A percentile compares a stretch with the other conserved stretches of the same genome.
These are phyloP conservation scores for Nymphicus hollandicus DNA, from an alignment of 2,113 vertebrate genomes.

Conservation along the genomic window DNA sequence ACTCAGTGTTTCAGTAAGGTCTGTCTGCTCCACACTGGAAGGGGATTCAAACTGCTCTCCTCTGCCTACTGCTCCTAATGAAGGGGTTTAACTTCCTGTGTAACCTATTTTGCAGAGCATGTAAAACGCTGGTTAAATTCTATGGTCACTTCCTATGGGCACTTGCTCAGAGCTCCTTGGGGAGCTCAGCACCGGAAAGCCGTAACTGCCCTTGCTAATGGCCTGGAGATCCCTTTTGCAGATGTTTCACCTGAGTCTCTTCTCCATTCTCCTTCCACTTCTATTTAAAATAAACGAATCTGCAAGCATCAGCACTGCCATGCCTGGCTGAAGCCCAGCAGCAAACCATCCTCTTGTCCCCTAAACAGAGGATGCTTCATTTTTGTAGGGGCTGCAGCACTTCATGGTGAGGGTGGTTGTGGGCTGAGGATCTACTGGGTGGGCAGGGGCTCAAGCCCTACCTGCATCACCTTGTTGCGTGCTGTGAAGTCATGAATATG, in stretches of 20 bases:
- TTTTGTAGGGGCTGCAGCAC: not conserved
- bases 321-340: accelerated
- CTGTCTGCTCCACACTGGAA: not conserved
- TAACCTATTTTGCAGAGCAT: constrained; percentile 24
- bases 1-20: not conserved
- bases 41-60: not conserved
- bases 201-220: not conserved
- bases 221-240: constrained; percentile 56
- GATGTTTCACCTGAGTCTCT: constrained; percentile 12
- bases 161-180: not conserved
- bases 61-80: not conserved
- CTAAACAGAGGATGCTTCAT: not conserved
- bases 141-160: not conserved
- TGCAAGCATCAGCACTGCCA: not conserved
- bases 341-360: accelerated
- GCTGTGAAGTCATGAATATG: not conserved
- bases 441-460: not conserved
- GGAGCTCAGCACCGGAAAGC: constrained; percentile 31
- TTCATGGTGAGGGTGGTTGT: not conserved
- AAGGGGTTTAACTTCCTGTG: not conserved
- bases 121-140: not conserved
- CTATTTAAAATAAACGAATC: not conserved
- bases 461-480: not conserved
- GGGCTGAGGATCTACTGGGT: not conserved
- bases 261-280: not conserved